These are phyloP conservation scores for Cliona cf. orientalis DNA, from an alignment of 37 sponge, comb jelly and placozoan genomes.

Conservation along the genomic window DNA sequence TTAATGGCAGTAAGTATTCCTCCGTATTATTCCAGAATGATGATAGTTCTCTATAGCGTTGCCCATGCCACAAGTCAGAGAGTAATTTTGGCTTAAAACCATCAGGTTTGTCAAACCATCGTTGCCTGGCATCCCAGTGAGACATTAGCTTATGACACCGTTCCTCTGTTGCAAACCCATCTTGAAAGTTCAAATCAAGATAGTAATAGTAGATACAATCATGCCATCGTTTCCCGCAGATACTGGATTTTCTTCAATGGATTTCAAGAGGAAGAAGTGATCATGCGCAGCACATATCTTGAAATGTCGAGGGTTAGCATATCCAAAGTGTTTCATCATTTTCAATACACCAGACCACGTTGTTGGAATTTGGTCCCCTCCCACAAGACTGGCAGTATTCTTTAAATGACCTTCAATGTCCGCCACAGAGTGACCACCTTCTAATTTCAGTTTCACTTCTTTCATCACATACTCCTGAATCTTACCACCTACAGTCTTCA, in stretches of 20 bases:
- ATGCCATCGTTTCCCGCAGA: neutral
- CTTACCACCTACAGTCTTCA: neutral
- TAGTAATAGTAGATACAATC: constrained; percentile 18
- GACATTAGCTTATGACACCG: neutral
- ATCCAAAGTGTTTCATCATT: neutral
- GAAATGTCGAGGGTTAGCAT: constrained; percentile 4
- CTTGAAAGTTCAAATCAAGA: constrained; percentile 1
- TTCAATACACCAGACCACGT: neutral
- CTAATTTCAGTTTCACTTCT: neutral
- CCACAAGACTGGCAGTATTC: constrained; percentile 2
- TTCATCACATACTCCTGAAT: neutral
- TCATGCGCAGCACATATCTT: neutral
- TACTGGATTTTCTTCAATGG: no score
- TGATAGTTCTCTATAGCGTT: constrained; percentile 4
- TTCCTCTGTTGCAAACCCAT: constrained; percentile 8
- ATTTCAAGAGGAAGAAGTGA: neutral
- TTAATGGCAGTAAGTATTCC: constrained; percentile 12
- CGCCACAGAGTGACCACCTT: neutral
- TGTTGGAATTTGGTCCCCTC: neutral
- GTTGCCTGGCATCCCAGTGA: constrained; percentile 6
- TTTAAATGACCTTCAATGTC: constrained; percentile 4
- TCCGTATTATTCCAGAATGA: constrained; percentile 1
- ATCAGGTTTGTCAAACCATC: constrained; percentile 2
- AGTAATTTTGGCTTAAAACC: neutral
- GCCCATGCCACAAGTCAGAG: constrained; percentile 24